phyloP scores from a whole-genome alignment of 1,140 invertebrate genomes.

The Pectinophora gossypiella region DNA sequence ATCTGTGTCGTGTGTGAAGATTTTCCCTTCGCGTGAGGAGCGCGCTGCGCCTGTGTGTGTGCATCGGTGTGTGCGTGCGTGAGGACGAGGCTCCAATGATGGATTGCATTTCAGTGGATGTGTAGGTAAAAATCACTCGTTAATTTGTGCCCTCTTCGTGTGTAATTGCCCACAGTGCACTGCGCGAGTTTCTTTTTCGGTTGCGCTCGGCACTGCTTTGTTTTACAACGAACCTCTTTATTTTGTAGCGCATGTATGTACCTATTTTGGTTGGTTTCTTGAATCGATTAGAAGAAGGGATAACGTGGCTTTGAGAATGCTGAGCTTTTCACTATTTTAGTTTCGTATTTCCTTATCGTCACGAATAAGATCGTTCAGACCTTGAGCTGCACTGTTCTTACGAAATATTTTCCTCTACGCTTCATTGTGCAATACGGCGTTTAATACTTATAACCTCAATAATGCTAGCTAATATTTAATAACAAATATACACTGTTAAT shows the following conservation, averaged over 20 bases:
- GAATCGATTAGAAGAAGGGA: conserved; percentile 50
- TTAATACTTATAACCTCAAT: no score
- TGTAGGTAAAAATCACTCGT: conserved; percentile 66
- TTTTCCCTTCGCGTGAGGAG: conserved; percentile 74
- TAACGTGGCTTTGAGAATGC: conserved; percentile 29
- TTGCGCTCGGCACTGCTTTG: conserved; percentile 35
- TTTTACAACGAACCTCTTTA: conserved; percentile 35
- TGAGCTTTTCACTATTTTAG: conserved; percentile 29
- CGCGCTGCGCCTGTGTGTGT: conserved; percentile 54
- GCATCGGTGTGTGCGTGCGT: conserved; percentile 53
- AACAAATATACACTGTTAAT: no score
- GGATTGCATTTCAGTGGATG: conserved; percentile 71
- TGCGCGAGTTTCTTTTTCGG: conserved; percentile 21
- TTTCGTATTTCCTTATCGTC: conserved; percentile 34
- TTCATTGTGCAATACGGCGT: conserved; percentile 35
- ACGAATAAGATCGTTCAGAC: conserved; percentile 37
- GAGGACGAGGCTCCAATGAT: conserved; percentile 66
- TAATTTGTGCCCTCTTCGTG: conserved; percentile 31
- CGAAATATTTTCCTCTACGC: conserved; percentile 42
- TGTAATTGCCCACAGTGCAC: conserved; percentile 23
- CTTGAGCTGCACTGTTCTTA: conserved; percentile 40
- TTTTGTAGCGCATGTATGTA: conserved; percentile 38
- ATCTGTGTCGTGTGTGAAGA: conserved; percentile 75
- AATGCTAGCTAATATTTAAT: no score
- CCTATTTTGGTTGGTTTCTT: conserved; percentile 36